Percentiles rank a stretch among this genome's conserved stretches.
Evolutionary conservation across 2,797 vertebrate species (phyloP).

Genomic region (Chaetodon trifasciatus): DNA sequence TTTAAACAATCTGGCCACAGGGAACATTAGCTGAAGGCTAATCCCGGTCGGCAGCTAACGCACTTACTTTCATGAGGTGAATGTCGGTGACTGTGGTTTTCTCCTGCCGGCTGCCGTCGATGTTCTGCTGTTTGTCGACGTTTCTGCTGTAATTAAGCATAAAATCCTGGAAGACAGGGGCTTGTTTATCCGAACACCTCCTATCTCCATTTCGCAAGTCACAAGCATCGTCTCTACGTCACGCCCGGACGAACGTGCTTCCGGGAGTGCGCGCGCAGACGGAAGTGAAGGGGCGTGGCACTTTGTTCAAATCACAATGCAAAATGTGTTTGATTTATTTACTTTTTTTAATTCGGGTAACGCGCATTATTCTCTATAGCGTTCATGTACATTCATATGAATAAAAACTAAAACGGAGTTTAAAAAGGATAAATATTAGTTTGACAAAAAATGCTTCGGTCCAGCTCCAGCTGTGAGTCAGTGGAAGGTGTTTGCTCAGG

Average conservation of each 20-base stretch:
- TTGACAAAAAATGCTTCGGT: no score
- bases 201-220: constrained; percentile 76
- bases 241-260: background rate
- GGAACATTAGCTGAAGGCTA: constrained; percentile 31
- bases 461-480: no score
- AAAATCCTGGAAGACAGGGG: background rate
- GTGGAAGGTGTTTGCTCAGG: no score
- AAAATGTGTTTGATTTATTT: background rate
- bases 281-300: background rate
- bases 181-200: constrained; percentile 10
- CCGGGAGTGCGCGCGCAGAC: background rate
- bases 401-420: background rate
- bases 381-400: no score
- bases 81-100: background rate
- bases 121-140: background rate
- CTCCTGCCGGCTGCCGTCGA: background rate
- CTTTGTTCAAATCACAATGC: background rate
- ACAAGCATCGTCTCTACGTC: constrained; percentile 46
- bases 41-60: background rate
- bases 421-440: background rate
- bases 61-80: constrained; percentile 64
- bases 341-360: background rate
- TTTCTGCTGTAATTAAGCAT: background rate
- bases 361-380: background rate
- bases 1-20: background rate